These are phyloP conservation scores for Thomomys bottae DNA, from an alignment of 2,113 vertebrate species.

Conservation along the genomic window DNA sequence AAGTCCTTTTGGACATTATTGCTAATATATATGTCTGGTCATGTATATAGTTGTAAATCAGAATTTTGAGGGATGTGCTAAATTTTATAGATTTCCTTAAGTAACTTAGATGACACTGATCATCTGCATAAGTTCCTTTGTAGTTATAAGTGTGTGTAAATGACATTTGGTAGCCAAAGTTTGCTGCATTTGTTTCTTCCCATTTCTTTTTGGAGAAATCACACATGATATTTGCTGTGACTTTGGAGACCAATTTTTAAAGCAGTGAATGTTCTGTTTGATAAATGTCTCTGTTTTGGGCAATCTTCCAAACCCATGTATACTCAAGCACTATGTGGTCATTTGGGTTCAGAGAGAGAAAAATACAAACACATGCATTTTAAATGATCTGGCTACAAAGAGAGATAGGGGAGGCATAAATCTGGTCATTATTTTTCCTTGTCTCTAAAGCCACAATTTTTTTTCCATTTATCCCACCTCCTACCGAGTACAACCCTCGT, in stretches of 20 bases:
- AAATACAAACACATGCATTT: neutral
- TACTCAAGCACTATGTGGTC: neutral
- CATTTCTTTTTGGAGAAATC: neutral
- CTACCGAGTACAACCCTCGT: neutral
- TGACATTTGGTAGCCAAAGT: neutral
- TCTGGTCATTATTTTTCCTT: neutral
- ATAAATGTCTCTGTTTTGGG: neutral
- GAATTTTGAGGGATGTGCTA: neutral
- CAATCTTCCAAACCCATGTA: neutral
- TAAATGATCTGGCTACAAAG: neutral
- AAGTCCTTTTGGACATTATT: neutral
- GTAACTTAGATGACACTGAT: neutral
- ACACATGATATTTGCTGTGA: neutral
- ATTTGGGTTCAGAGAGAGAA: neutral
- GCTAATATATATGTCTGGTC: neutral
- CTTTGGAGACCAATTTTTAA: constrained; percentile 30
- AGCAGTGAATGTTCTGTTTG: neutral
- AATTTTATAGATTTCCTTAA: neutral
- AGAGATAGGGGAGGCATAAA: accelerated
- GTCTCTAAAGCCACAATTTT: neutral
- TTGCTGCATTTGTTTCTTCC: neutral
- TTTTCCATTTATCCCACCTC: neutral
- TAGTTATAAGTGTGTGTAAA: constrained; percentile 4
- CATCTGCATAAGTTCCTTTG: neutral
- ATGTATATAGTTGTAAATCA: neutral